These are phyloP conservation scores for Sebastes diploproa DNA, from an alignment of 2,797 vertebrate genomes.

Conservation along the genomic window DNA sequence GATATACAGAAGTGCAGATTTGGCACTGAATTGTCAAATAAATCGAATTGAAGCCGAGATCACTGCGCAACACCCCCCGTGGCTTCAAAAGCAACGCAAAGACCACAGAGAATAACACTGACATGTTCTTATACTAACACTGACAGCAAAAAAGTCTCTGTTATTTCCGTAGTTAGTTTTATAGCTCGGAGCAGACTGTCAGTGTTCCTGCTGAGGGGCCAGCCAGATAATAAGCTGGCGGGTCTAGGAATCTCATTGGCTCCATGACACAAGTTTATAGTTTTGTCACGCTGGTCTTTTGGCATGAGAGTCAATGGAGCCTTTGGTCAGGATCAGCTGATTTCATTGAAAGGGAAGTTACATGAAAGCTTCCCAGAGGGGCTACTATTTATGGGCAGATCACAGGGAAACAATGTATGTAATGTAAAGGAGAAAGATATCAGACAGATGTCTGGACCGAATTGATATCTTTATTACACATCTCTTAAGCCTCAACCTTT, in stretches of 20 bases:
- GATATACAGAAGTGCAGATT: slow-evolving; percentile 50
- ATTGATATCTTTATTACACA: background rate
- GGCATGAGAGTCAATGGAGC: slow-evolving; percentile 43
- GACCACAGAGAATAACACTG: slow-evolving; percentile 48
- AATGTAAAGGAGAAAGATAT: slow-evolving; percentile 1
- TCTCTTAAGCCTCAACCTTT: background rate
- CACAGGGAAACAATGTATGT: slow-evolving; percentile 9
- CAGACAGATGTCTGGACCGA: background rate
- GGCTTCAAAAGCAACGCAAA: slow-evolving; percentile 55
- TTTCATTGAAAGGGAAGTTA: slow-evolving; percentile 41
- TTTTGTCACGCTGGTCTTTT: slow-evolving; percentile 49
- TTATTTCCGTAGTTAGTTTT: slow-evolving; percentile 37
- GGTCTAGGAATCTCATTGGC: slow-evolving; percentile 36
- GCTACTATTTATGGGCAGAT: slow-evolving; percentile 18
- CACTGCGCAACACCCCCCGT: slow-evolving; percentile 28
- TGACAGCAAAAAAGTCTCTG: slow-evolving; percentile 31
- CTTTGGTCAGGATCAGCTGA: slow-evolving; percentile 59
- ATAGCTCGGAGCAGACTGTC: slow-evolving; percentile 25
- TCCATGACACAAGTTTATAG: slow-evolving; percentile 39
- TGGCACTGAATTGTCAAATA: slow-evolving; percentile 59
- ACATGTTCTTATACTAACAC: slow-evolving; percentile 45
- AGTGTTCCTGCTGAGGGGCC: slow-evolving; percentile 13
- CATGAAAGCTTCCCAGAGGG: slow-evolving; percentile 22
- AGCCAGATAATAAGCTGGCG: slow-evolving; percentile 22
- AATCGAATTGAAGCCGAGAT: slow-evolving; percentile 50